These are phyloP conservation scores for Brachyptera putata DNA, from an alignment of 2,888 invertebrate genomes.

Conservation along the genomic window DNA sequence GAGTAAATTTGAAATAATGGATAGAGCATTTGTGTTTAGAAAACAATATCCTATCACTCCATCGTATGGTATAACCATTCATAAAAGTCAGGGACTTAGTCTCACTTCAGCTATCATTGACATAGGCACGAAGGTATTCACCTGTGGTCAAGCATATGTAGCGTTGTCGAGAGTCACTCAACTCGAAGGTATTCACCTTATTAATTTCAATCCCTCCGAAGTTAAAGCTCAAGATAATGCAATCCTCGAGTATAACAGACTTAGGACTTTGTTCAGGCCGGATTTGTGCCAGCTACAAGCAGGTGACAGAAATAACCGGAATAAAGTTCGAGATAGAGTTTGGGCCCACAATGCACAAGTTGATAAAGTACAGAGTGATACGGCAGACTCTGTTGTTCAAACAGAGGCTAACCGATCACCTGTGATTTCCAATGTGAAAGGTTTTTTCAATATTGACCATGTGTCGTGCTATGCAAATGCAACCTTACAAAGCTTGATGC, in stretches of 20 bases:
- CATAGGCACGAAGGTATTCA: slow-evolving; percentile 33
- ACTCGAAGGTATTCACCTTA: slow-evolving; percentile 33
- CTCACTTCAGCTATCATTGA: slow-evolving; percentile 34
- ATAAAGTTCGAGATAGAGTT: background rate
- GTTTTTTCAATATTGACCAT: no score
- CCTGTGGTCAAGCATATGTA: slow-evolving; percentile 35
- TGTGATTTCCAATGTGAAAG: slow-evolving; percentile 23
- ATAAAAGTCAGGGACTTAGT: slow-evolving; percentile 35
- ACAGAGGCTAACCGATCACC: background rate
- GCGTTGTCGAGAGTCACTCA: slow-evolving; percentile 34
- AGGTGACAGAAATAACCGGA: background rate
- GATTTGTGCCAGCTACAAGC: background rate
- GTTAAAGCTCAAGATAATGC: slow-evolving; percentile 31
- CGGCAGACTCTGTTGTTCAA: background rate
- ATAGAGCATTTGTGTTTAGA: slow-evolving; percentile 31
- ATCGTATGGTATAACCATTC: slow-evolving; percentile 35
- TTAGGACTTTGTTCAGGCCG: slow-evolving; percentile 30
- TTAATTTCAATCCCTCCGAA: slow-evolving; percentile 34
- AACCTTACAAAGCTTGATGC: slow-evolving; percentile 27
- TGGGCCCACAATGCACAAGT: background rate
- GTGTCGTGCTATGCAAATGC: slow-evolving; percentile 30
- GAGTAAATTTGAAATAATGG: slow-evolving; percentile 36
- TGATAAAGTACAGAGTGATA: background rate
- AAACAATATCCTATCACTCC: slow-evolving; percentile 35
- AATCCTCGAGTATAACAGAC: slow-evolving; percentile 35